A percentile compares a stretch with the other conserved stretches of the same genome.
phyloP scores from a whole-genome alignment of 2,888 invertebrate species.

The Gerris lacustris region DNA sequence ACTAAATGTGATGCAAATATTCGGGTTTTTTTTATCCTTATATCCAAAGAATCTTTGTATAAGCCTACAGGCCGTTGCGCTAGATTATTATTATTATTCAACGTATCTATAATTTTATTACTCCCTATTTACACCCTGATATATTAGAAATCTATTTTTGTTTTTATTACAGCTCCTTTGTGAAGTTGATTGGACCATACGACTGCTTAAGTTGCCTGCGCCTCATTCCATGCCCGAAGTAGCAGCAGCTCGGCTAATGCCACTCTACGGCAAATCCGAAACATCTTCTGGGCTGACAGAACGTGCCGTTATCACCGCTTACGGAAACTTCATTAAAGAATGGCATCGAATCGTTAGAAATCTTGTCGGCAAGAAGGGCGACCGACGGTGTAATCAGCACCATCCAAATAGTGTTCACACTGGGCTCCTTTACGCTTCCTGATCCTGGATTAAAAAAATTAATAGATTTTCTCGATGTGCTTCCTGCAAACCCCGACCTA shows the following conservation, averaged over 20 bases:
- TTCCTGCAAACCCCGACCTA: too few relatives aligned
- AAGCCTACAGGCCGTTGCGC: too few relatives aligned
- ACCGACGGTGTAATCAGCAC: slow-evolving; percentile 23
- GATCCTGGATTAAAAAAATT: not conserved
- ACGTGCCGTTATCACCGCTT: slow-evolving; percentile 47
- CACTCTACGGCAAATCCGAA: slow-evolving; percentile 34
- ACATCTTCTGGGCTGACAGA: slow-evolving; percentile 48
- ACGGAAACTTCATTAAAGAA: slow-evolving; percentile 47
- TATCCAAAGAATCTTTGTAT: too few relatives aligned
- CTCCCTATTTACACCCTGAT: too few relatives aligned
- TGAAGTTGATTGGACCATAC: slow-evolving; percentile 47
- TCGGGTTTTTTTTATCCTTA: too few relatives aligned
- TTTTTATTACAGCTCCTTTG: slow-evolving; percentile 40
- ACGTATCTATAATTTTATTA: too few relatives aligned
- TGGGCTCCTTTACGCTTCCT: not conserved
- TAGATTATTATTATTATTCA: too few relatives aligned
- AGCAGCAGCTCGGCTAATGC: slow-evolving; percentile 19
- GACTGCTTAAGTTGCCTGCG: slow-evolving; percentile 34
- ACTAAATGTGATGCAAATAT: too few relatives aligned
- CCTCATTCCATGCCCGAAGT: not conserved
- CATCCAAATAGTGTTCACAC: not conserved
- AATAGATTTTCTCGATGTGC: too few relatives aligned
- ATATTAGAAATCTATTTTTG: too few relatives aligned
- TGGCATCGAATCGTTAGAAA: slow-evolving; percentile 35
- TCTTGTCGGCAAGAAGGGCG: slow-evolving; percentile 28